Base-by-base conservation (phyloP, 2,888 invertebrate genomes). In the Chaetoderma sp. region DNA sequence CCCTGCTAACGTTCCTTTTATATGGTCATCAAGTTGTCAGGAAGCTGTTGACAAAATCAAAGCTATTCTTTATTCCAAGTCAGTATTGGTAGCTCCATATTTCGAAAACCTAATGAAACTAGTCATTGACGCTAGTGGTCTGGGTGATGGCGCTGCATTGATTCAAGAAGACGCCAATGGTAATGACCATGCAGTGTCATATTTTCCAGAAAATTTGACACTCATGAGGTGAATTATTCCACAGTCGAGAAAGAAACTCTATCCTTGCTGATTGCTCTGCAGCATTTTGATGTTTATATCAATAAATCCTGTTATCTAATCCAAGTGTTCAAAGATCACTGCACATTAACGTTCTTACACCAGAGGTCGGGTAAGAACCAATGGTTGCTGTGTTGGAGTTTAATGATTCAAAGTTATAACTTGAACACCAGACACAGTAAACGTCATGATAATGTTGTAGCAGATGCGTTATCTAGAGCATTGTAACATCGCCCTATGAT, bases 1-100 rank as follows among this genome's bases (percentile, higher is more conserved):
- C 21, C 13, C 44, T 65, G 18, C 39, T 61, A 55, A 52, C n/a
- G 30, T 13, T 2, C 57, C 60, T 33, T 83, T 76, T 52, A 32
- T 63, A 8, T 84, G 83, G 82, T 63, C 62, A 4, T 61, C 66
- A 21, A 18, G 63, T 4, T 80, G 80, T 62, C 68, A 81, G 49
- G 33, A 62, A 1, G 76, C 80, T 13, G 82, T 84, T 50, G 60
- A 77, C 8, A 44, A 65, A 6, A 66, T 82, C 45, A 86, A 84
- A 47, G n/a, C 49, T 0, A 47, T 71, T 42, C 50, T 75, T n/a
- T 39, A 42, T 13, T 30, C 13, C n/a, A 16, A 39, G 28, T 72
- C 71, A 1, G 60, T 72, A 23, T 28, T 77, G 4, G 16, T 25
- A 28, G 52, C 61, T 8, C 54, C 70, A 16, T 30, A 62, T 32